Percentiles rank a stretch among this genome's conserved stretches.
These are phyloP conservation scores for Alectura lathami DNA, from an alignment of 2,113 vertebrate species.

Conservation along the genomic window DNA sequence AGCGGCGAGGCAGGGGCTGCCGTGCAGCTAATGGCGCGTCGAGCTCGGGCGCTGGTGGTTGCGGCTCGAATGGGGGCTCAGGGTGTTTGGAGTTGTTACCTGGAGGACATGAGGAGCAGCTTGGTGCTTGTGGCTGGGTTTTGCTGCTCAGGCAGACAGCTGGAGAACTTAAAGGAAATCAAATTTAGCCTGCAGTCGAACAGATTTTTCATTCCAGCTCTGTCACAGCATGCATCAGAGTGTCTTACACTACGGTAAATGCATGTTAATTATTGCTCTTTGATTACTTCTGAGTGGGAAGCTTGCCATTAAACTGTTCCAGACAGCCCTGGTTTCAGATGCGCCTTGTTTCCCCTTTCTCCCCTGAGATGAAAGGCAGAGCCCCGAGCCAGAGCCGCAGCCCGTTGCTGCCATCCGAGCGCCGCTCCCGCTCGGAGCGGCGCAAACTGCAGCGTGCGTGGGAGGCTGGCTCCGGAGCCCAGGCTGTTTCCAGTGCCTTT, in stretches of 20 bases:
- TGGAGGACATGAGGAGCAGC: slow-evolving; percentile 29
- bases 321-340: slow-evolving; percentile 57
- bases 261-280: slow-evolving; percentile 72
- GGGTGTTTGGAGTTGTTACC: slow-evolving; percentile 42
- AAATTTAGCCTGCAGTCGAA: slow-evolving; percentile 62
- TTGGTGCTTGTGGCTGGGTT: slow-evolving; percentile 34
- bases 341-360: neutral
- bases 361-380: slow-evolving; percentile 71
- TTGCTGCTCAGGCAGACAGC: slow-evolving; percentile 44
- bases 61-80: neutral
- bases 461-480: slow-evolving; percentile 73
- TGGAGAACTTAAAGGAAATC: slow-evolving; percentile 55
- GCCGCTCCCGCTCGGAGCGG: slow-evolving; percentile 69
- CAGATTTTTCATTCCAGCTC: slow-evolving; percentile 66
- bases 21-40: neutral
- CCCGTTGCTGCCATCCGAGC: slow-evolving; percentile 67
- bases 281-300: slow-evolving; percentile 71
- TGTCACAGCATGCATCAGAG: slow-evolving; percentile 71
- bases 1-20: neutral
- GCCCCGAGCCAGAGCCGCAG: slow-evolving; percentile 57
- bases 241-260: slow-evolving; percentile 62
- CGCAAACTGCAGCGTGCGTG: slow-evolving; percentile 71
- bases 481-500: slow-evolving; percentile 73
- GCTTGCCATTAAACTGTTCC: slow-evolving; percentile 66
- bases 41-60: neutral